Base-by-base conservation (phyloP, 2,888 invertebrate species). In the Acanthacorydalis orientalis region DNA sequence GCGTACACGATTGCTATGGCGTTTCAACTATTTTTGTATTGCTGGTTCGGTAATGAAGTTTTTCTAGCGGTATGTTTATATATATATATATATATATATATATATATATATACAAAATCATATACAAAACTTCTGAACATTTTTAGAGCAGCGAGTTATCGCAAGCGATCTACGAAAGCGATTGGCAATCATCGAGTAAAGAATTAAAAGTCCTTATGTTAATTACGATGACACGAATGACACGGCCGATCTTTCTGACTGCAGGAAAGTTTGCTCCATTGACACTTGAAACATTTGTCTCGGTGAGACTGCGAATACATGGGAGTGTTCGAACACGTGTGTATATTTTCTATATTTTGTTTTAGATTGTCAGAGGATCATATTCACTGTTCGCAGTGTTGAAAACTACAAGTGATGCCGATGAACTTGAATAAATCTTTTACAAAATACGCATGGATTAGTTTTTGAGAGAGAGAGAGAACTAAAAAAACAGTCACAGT, bases 191-290 rank as follows among this genome's bases (percentile, higher is more conserved):
- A 11, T 16, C 16, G 12, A 31, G 42, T 12, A 16, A 31, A 31
- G 31, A 42, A 16, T n/a, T 31, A 8, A 42, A 31, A 42, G 12
- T 12, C 8, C 31, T 42, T 4, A 15, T 42, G 31, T 23, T 42
- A 10, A 42, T 42, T 12, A 42, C 42, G 7, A 42, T 42, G 42
- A 31, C 16, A 4, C 42, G 42, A 15, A 42, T 42, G 42, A 10
- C 12, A 8, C 14, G 42, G 23, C 42, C 42, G 15, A 11, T 42
- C 3, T 31, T 16, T 31, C 10, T 42, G 16, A 42, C 42, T 8
- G 42, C 31, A 16, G 42, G 42, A 15, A 42, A 42, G n/a, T 42
- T 42, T n/a, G 42, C 42, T 4, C 42, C 42, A 16, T 23, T 42
- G 4, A 42, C 42, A 7, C 31, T 42, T 15, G 23, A 12, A 11